phyloP scores from a whole-genome alignment of 1,140 invertebrate genomes.

The Thaumetopoea pityocampa region DNA sequence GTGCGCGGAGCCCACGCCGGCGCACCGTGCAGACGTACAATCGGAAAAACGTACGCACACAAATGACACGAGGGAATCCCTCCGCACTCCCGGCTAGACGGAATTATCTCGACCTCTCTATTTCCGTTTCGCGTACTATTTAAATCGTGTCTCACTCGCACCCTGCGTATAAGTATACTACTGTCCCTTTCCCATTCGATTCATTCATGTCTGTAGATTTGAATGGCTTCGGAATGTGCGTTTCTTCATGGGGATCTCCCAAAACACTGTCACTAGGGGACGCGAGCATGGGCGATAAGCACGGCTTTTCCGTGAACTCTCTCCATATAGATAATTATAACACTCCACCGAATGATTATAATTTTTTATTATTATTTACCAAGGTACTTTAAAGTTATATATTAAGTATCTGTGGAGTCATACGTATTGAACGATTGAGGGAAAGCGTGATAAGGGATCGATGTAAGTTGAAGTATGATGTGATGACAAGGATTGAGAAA shows the following conservation, averaged over 20 bases:
- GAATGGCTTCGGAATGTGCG: conserved; percentile 60
- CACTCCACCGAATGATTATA: too few relatives aligned
- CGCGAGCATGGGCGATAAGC: conserved; percentile 24
- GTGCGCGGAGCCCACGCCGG: conserved; percentile 45
- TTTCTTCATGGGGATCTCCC: conserved; percentile 34
- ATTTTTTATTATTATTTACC: too few relatives aligned
- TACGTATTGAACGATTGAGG: too few relatives aligned
- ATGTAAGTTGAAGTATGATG: too few relatives aligned
- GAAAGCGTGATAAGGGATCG: too few relatives aligned
- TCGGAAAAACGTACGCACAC: conserved; percentile 69
- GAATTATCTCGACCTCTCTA: conserved; percentile 70
- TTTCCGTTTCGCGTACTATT: conserved; percentile 75
- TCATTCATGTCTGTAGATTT: conserved; percentile 70
- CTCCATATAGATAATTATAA: background rate
- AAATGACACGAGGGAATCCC: conserved; percentile 73
- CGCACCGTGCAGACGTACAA: conserved; percentile 56
- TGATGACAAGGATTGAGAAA: too few relatives aligned
- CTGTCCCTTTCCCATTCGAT: conserved; percentile 67
- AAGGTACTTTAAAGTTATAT: too few relatives aligned
- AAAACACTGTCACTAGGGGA: conserved; percentile 30
- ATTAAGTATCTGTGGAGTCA: too few relatives aligned
- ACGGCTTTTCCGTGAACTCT: conserved; percentile 14
- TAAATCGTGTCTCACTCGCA: conserved; percentile 55
- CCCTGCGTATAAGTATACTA: conserved; percentile 14
- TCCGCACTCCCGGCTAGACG: conserved; percentile 71